Conservation (phyloP, 2,888 invertebrate genomes). For the Anthophora plumipes region DNA sequence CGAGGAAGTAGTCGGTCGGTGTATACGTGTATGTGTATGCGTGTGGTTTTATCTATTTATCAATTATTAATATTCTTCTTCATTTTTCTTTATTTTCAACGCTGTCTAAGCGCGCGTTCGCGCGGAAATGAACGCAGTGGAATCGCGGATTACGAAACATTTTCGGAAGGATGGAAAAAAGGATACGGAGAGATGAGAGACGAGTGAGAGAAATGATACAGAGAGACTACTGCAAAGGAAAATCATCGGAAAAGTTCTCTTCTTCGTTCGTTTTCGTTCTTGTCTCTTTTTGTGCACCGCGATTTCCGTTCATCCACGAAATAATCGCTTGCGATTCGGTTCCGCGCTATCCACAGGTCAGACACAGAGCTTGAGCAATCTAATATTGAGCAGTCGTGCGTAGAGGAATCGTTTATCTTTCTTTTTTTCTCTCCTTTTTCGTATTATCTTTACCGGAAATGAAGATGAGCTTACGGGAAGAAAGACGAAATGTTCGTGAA, state of each 20-base stretch:
- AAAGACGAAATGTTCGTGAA: not conserved
- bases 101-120: not conserved
- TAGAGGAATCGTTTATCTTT: slow-evolving; percentile 36
- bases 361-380: slow-evolving; percentile 65
- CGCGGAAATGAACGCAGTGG: slow-evolving; percentile 2
- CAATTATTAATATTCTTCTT: not conserved
- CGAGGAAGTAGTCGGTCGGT: slow-evolving; percentile 46
- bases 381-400: slow-evolving; percentile 66
- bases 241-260: not conserved
- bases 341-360: slow-evolving; percentile 39
- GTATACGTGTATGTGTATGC: too few species aligned
- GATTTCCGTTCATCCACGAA: not conserved
- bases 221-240: slow-evolving; percentile 7
- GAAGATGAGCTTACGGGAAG: slow-evolving; percentile 4
- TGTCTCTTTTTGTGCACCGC: slow-evolving; percentile 19
- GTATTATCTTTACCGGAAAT: slow-evolving; percentile 6
- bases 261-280: slow-evolving; percentile 4
- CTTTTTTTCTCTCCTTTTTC: too few species aligned
- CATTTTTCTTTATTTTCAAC: not conserved
- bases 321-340: slow-evolving; percentile 4
- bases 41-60: not conserved
- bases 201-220: not conserved
- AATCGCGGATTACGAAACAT: slow-evolving; percentile 5
- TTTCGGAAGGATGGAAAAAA: not conserved
- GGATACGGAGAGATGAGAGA: not conserved